A percentile compares a stretch with the other conserved stretches of the same genome.
These are phyloP conservation scores for Vanessa cardui DNA, from an alignment of 2,888 invertebrate species.

Conservation along the genomic window DNA sequence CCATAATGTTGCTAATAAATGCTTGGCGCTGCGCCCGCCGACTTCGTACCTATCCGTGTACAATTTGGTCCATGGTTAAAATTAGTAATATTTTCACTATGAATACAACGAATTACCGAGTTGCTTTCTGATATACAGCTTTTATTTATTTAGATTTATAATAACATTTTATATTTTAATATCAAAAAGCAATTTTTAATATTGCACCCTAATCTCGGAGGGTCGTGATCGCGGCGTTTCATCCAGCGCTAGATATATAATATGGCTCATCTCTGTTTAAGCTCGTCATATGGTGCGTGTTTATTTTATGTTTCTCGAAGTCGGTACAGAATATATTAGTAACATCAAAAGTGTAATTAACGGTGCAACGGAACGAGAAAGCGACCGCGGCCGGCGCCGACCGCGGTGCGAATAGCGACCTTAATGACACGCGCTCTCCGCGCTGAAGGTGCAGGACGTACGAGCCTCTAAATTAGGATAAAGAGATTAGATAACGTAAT, in stretches of 20 bases:
- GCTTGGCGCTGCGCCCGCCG: slow-evolving; percentile 16
- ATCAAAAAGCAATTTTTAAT: slow-evolving; percentile 43
- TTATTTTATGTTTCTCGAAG: slow-evolving; percentile 43
- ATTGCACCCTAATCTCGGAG: slow-evolving; percentile 40
- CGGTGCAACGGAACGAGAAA: slow-evolving; percentile 44
- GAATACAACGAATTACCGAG: not conserved
- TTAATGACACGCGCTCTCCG: slow-evolving; percentile 48
- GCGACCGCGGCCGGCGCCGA: slow-evolving; percentile 23
- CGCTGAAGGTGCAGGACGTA: slow-evolving; percentile 42
- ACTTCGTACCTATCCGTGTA: not conserved
- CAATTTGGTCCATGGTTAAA: not conserved
- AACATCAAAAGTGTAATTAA: slow-evolving; percentile 50
- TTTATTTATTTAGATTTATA: slow-evolving; percentile 26
- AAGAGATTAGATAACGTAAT: slow-evolving; percentile 54
- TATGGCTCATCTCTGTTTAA: slow-evolving; percentile 45
- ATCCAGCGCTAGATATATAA: slow-evolving; percentile 38
- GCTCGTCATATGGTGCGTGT: slow-evolving; percentile 41
- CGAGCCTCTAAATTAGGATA: slow-evolving; percentile 54
- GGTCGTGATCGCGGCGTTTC: slow-evolving; percentile 31
- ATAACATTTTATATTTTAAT: slow-evolving; percentile 34
- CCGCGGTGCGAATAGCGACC: slow-evolving; percentile 53
- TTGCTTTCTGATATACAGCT: not conserved
- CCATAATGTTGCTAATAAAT: slow-evolving; percentile 11
- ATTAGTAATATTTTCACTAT: not conserved
- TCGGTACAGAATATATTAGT: slow-evolving; percentile 42